A percentile compares a stretch with the other conserved stretches of the same genome.
These are phyloP conservation scores for Silurus meridionalis DNA, from an alignment of 2,113 vertebrate species.

Conservation along the genomic window DNA sequence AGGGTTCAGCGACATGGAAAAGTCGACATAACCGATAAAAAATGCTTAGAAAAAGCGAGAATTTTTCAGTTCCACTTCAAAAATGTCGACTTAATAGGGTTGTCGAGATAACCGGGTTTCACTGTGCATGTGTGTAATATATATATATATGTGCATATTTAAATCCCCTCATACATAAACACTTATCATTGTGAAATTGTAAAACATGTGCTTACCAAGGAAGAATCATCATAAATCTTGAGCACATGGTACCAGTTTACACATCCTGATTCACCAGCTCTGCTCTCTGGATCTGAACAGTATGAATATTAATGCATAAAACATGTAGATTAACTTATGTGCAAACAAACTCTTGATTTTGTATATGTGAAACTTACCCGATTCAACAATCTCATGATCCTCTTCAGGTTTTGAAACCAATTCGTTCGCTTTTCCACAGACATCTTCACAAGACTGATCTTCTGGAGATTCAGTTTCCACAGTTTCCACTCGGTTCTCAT, in stretches of 20 bases:
- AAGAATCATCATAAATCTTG: conserved; percentile 67
- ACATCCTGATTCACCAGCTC: conserved; percentile 72
- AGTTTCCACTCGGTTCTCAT: not conserved
- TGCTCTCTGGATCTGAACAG: conserved; percentile 54
- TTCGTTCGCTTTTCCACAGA: not conserved
- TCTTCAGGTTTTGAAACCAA: not conserved
- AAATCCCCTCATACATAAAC: not conserved
- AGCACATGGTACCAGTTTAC: conserved; percentile 71
- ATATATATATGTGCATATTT: too few species aligned
- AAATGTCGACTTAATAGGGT: too few species aligned
- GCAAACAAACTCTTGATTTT: not conserved
- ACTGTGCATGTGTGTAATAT: too few species aligned
- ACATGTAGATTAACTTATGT: not conserved
- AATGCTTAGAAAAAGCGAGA: too few species aligned
- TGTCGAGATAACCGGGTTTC: too few species aligned
- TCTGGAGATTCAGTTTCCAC: not conserved
- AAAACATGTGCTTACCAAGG: conserved; percentile 63
- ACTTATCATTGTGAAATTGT: not conserved
- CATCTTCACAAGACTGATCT: conserved; percentile 8
- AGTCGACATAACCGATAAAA: too few species aligned
- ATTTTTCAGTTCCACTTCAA: too few species aligned
- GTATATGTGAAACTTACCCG: conserved; percentile 31
- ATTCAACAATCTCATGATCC: conserved; percentile 31
- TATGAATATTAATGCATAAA: not conserved
- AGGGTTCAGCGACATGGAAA: too few species aligned